Percentiles rank a stretch among this genome's conserved stretches.
Evolutionary conservation across 2,797 vertebrate species (phyloP).

Genomic region (Okamejei kenojei): DNA sequence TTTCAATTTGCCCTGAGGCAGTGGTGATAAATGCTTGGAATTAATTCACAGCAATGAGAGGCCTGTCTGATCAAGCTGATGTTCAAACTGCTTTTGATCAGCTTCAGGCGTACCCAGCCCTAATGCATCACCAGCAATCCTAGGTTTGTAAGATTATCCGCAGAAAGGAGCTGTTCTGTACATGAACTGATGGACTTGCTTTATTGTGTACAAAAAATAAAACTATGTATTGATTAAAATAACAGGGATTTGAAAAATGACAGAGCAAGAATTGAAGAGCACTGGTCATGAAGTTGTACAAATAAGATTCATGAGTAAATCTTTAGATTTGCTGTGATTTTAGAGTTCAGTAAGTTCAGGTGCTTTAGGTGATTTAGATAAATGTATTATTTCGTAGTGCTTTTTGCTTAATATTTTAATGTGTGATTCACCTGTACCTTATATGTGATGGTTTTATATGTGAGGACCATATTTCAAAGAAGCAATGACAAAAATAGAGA

Average conservation of each 20-base stretch:
- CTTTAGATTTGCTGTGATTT: slow-evolving; percentile 1
- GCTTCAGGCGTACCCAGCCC: slow-evolving; percentile 54
- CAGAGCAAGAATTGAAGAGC: not conserved
- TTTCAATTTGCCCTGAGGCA: slow-evolving; percentile 49
- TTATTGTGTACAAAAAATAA: slow-evolving; percentile 64
- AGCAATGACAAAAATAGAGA: not conserved
- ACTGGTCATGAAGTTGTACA: not conserved
- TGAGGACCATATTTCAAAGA: not conserved
- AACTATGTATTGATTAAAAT: slow-evolving; percentile 58
- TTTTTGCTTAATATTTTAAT: not conserved
- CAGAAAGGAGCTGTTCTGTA: slow-evolving; percentile 51
- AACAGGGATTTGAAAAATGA: slow-evolving; percentile 53
- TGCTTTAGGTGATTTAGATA: not conserved
- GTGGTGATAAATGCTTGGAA: slow-evolving; percentile 59
- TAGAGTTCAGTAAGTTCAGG: not conserved
- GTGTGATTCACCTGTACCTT: not conserved
- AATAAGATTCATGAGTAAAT: not conserved
- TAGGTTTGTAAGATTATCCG: slow-evolving; percentile 64
- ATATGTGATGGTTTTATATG: not conserved
- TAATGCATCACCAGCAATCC: slow-evolving; percentile 57
- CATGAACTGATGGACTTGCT: slow-evolving; percentile 58
- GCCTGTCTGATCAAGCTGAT: slow-evolving; percentile 59
- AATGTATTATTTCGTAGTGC: not conserved
- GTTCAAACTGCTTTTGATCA: slow-evolving; percentile 56
- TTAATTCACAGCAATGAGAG: slow-evolving; percentile 62